Base-by-base conservation (phyloP, 1,140 invertebrate species). In the Drosophila melanogaster region DNA sequence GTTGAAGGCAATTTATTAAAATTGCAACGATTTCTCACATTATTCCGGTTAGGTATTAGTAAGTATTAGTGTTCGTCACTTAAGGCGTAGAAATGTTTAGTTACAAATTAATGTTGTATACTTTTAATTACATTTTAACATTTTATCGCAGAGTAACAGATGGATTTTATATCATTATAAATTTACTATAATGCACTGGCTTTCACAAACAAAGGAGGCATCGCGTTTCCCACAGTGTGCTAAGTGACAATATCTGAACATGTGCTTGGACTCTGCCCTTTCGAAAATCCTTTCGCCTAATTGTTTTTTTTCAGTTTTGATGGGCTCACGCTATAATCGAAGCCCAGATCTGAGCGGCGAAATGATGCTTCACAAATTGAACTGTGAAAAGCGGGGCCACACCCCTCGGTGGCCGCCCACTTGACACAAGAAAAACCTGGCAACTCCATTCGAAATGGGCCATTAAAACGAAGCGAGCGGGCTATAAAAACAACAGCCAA, bases 351-450 rank as follows among this genome's bases (percentile, higher is more conserved):
- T 54, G 17, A 64, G 24, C 51, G 43, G 41, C 50, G 64, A 78
- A 86, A 87, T 86, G 81, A 86, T 87, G 81, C 81, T 78, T 80
- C 78, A 86, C 81, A 86, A 86, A 86, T 86, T 87, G 78, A 81
- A 85, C 78, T 75, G 81, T 78, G 60, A 62, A 79, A 67, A 74
- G 72, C 77, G 55, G 55, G 58, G 62, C 75, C 84, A 81, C 84
- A 67, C 83, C 67, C 69, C 64, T n/a, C 40, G 37, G 37, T 37
- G 53, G 59, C 62, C 69, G 76, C 60, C 77, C 76, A 79, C 53
- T 57, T 75, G 73, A 84, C 61, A 77, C 81, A 85, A 57, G 19
- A 24, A 40, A 60, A 61, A 40, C 54, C 19, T 38, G 35, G 59
- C 17, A 61, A 69, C 81, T 80, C 79, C 81, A 86, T 86, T 87